Percentiles rank a stretch among this genome's conserved stretches.
Conservation (phyloP, 2,888 invertebrate genomes). For the Prenolepis imparis region DNA sequence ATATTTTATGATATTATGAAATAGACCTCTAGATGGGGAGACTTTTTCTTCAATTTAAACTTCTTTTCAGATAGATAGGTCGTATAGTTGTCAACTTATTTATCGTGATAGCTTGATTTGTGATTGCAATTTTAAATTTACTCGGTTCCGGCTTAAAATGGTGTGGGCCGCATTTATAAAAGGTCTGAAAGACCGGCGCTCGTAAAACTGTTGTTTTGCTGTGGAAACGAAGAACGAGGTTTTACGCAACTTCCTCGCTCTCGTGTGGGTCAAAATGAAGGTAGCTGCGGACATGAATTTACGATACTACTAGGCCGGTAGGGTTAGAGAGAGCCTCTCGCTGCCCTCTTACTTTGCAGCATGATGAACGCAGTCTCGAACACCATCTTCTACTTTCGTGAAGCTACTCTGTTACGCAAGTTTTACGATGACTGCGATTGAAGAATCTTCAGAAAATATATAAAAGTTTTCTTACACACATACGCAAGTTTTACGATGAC, state of each 20-base stretch:
- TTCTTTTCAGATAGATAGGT: background rate
- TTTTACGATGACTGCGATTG: slow-evolving; percentile 1
- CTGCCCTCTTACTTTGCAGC: background rate
- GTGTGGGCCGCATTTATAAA: background rate
- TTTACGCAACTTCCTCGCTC: slow-evolving; percentile 10
- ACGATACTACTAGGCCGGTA: slow-evolving; percentile 33
- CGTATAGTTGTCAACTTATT: background rate
- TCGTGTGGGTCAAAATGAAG: slow-evolving; percentile 23
- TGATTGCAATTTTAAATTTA: slow-evolving; percentile 22
- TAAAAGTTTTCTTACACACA: background rate
- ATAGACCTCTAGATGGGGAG: background rate
- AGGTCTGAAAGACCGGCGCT: slow-evolving; percentile 9
- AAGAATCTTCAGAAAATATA: background rate
- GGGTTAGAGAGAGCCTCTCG: background rate
- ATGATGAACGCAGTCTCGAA: slow-evolving; percentile 14
- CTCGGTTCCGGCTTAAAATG: background rate
- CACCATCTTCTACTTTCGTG: slow-evolving; percentile 5
- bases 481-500: too few relatives aligned
- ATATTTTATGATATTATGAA: background rate
- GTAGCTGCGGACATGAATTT: slow-evolving; percentile 22
- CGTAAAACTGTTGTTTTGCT: slow-evolving; percentile 36
- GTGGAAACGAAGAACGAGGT: background rate
- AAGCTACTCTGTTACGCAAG: slow-evolving; percentile 7
- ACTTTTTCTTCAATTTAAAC: background rate
- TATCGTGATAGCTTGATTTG: background rate